Percentiles rank a stretch among this genome's conserved stretches.
phyloP scores from a whole-genome alignment of 2,888 invertebrate species.

The Platypus cylindrus region DNA sequence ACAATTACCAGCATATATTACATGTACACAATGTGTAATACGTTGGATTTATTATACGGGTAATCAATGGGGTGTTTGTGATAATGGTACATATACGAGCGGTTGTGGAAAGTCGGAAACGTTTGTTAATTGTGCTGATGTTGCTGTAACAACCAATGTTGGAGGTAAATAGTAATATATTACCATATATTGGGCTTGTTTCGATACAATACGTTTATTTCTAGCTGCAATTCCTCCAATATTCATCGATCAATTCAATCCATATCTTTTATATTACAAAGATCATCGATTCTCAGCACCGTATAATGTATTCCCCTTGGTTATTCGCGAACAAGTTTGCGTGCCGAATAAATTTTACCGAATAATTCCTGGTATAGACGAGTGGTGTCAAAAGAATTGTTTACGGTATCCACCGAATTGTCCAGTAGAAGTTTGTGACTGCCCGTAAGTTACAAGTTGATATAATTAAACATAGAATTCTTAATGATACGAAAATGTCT shows the following conservation, averaged over 20 bases:
- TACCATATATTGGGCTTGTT: no score
- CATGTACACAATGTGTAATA: conserved; percentile 81
- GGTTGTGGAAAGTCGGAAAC: conserved; percentile 87
- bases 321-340: conserved; percentile 74
- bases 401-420: conserved; percentile 79
- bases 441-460: conserved; percentile 57
- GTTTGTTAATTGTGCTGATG: conserved; percentile 83
- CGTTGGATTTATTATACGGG: conserved; percentile 89
- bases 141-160: conserved; percentile 68
- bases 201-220: conserved; percentile 18
- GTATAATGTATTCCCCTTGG: conserved; percentile 56
- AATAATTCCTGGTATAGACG: conserved; percentile 59
- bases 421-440: conserved; percentile 59
- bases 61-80: conserved; percentile 86
- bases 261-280: conserved; percentile 64
- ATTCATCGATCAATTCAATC: conserved; percentile 55
- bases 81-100: conserved; percentile 74
- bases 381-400: conserved; percentile 80
- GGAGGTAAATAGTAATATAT: conserved; percentile 37
- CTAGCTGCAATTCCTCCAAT: conserved; percentile 47
- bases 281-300: conserved; percentile 50
- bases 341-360: conserved; percentile 51
- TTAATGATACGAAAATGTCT: no score
- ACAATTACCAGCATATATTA: conserved; percentile 66
- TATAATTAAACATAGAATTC: not conserved